phyloP scores from a whole-genome alignment of 1,140 invertebrate species.

The Drosophila fuyamai region DNA sequence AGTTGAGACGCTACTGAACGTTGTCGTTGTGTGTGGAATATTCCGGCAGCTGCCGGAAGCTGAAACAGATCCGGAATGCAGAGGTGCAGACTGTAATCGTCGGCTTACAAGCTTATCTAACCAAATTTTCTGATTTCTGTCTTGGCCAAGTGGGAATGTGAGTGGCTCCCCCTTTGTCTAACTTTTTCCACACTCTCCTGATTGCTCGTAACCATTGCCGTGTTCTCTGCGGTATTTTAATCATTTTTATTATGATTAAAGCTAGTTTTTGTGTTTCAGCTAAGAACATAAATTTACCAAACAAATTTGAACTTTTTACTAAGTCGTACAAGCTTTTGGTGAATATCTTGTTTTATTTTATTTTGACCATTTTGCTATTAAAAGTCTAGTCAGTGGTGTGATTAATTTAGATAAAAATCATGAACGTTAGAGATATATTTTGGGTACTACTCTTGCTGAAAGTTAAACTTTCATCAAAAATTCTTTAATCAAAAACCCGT shows the following conservation, averaged over 20 bases:
- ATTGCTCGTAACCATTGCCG: neutral
- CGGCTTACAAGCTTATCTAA: conserved; percentile 32
- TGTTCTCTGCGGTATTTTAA: neutral
- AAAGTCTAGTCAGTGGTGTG: too few species aligned
- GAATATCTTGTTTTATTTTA: too few species aligned
- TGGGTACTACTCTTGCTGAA: too few species aligned
- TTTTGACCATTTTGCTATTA: too few species aligned
- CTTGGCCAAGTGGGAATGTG: neutral
- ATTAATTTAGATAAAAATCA: too few species aligned
- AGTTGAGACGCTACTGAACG: neutral
- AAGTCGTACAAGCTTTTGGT: too few species aligned
- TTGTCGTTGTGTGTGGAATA: neutral
- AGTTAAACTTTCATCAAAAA: too few species aligned
- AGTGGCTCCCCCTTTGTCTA: neutral
- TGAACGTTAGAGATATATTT: too few species aligned
- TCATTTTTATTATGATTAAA: neutral
- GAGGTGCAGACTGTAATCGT: conserved; percentile 30
- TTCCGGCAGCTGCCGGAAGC: conserved; percentile 5
- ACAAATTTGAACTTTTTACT: too few species aligned
- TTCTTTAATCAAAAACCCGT: too few species aligned
- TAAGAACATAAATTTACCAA: too few species aligned
- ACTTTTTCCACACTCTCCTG: neutral
- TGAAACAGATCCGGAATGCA: conserved; percentile 5
- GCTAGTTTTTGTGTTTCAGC: neutral
- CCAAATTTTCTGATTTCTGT: conserved; percentile 25